Evolutionary conservation across 2,888 invertebrate genomes (phyloP).

Genomic region (Yponomeuta sedellus): DNA sequence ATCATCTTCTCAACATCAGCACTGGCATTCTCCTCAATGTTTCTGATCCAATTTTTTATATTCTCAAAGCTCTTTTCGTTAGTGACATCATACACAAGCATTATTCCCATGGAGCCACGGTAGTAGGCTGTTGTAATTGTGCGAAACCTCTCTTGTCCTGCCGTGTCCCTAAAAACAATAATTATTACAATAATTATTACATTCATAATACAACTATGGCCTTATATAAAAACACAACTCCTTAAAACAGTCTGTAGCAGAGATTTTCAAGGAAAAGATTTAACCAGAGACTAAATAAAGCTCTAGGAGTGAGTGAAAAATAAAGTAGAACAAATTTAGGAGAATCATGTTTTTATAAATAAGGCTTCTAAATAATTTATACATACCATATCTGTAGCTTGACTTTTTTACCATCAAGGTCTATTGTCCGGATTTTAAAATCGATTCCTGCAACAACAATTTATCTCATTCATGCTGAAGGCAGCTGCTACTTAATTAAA

Average conservation of each 20-base stretch:
- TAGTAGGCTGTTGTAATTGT: constrained; percentile 99
- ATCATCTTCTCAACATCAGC: constrained; percentile 99
- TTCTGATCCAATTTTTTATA: constrained; percentile 99
- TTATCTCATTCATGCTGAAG: constrained; percentile 31
- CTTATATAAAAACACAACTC: too few relatives aligned
- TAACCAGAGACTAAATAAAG: too few relatives aligned
- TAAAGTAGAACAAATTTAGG: too few relatives aligned
- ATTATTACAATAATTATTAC: neutral
- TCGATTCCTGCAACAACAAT: constrained; percentile 90
- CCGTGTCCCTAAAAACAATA: constrained; percentile 89
- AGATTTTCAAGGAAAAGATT: too few relatives aligned
- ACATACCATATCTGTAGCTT: constrained; percentile 98
- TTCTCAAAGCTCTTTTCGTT: constrained; percentile 99
- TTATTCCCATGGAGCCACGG: constrained; percentile 99
- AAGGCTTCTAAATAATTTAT: neutral
- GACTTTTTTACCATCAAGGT: constrained; percentile 98
- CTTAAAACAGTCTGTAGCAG: too few relatives aligned
- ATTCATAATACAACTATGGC: too few relatives aligned
- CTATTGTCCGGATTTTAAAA: constrained; percentile 99
- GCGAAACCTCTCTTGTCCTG: constrained; percentile 98
- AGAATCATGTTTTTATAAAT: too few relatives aligned
- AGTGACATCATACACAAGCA: constrained; percentile 99
- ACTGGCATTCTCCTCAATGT: constrained; percentile 99
- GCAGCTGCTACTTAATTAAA: constrained; percentile 52
- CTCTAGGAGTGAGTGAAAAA: too few relatives aligned